Evolutionary conservation across 2,113 vertebrate genomes (phyloP).

Genomic region (Meleagris gallopavo): DNA sequence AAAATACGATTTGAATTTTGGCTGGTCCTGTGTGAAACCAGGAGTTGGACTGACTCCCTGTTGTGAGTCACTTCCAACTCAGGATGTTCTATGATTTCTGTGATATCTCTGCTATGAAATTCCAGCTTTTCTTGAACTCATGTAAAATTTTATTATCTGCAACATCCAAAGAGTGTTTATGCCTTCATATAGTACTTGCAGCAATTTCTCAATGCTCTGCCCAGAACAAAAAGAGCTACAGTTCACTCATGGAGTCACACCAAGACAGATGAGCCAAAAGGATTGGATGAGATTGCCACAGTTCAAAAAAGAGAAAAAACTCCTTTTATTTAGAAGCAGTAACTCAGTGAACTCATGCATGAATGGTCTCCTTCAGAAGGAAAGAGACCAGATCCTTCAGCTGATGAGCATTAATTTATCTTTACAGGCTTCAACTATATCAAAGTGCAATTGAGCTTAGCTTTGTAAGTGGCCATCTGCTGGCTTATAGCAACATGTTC

Average conservation of each 20-base stretch:
- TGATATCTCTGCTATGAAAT: background rate
- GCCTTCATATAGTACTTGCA: background rate
- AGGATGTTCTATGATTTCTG: background rate
- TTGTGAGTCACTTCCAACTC: background rate
- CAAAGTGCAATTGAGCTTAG: background rate
- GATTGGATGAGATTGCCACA: background rate
- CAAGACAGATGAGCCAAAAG: background rate
- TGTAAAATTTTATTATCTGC: background rate
- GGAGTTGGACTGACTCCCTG: background rate
- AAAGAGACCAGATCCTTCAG: background rate
- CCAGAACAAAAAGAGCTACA: background rate
- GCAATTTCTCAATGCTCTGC: background rate
- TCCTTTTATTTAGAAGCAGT: background rate
- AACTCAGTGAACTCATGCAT: background rate
- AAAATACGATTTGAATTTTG: background rate
- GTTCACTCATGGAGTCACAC: background rate
- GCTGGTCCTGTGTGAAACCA: background rate
- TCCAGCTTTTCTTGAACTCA: background rate
- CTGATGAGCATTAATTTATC: background rate
- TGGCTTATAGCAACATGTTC: constrained; percentile 22
- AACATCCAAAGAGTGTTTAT: background rate
- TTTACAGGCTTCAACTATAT: background rate
- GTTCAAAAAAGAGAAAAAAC: background rate
- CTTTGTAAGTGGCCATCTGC: constrained; percentile 28
- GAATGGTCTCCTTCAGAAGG: background rate